Base-by-base conservation (phyloP, 2,888 invertebrate species). In the Cosmia pyralina region DNA sequence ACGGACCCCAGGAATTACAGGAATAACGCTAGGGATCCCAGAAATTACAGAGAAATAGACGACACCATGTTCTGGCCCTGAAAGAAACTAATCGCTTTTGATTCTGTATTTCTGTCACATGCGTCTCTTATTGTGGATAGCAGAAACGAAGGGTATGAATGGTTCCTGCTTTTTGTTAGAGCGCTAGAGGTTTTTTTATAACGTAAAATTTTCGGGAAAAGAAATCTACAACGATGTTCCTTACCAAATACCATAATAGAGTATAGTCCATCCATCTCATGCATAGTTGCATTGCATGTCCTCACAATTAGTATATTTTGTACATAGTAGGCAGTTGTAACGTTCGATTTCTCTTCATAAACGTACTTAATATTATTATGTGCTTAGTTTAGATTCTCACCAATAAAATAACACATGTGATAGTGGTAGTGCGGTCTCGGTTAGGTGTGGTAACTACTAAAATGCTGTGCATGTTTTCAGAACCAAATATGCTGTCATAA, bases 11-110 rank as follows among this genome's bases (percentile, higher is more conserved):
- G 34, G 17, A 38, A 57, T 57, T 57, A 41, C 53, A n/a, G 11
- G 44, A 28, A n/a, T n/a, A n/a, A 17, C 2, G 11, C 13, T 13
- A 50, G 19, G 6, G 48, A 52, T 15, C 34, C 41, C 3, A 70
- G 34, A 1, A 55, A 82, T 15, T 69, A 90, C 73, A 82, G 85
- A 68, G 91, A 91, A 71, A 83, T 89, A 74, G 90, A 94, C 68
- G 82, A 88, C 66, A 86, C 90, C 77, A 88, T 85, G 46, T 93
- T 91, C 85, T 95, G 95, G 95, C 95, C 94, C 46, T 95, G 83
- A 92, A 85, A 46, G 38, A 77, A 82, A 91, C 86, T 90, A 90
- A 92, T 83, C 83, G 70, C 79, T 86, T 38, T 83, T 83, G 72
- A 79, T 88, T 92, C 79, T 64, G 64, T 64, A n/a, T 64, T 53